Conservation (phyloP, 2,797 vertebrate genomes). For the Chelonia mydas region DNA sequence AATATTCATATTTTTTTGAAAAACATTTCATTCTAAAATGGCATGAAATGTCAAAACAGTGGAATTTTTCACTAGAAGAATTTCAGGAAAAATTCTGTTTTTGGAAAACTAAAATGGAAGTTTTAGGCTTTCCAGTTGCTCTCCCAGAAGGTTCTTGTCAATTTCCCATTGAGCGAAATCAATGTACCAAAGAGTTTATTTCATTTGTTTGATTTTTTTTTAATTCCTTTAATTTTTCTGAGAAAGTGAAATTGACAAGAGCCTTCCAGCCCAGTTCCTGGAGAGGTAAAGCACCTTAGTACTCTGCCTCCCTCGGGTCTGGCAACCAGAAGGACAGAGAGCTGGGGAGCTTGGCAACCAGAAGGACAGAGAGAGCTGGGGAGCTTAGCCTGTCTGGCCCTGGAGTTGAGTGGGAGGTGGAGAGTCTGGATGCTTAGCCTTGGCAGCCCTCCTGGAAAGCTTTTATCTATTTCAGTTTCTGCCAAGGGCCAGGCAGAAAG, state of each 20-base stretch:
- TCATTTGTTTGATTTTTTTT: neutral
- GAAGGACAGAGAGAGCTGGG: neutral
- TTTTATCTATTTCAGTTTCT: neutral
- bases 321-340: neutral
- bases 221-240: neutral
- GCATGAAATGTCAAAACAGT: neutral
- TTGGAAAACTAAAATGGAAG: neutral
- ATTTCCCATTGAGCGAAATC: neutral
- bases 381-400: neutral
- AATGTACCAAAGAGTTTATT: neutral
- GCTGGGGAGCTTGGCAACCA: neutral
- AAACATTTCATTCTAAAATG: neutral
- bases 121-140: neutral
- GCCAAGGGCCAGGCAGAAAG: neutral
- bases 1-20: neutral
- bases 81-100: neutral
- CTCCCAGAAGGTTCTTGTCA: neutral
- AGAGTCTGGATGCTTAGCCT: neutral
- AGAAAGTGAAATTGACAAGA: neutral
- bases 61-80: neutral
- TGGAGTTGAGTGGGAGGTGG: neutral
- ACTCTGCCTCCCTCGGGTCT: neutral
- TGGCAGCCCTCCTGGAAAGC: neutral
- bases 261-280: neutral
- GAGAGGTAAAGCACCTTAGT: neutral